Evolutionary conservation across 2,797 vertebrate species (phyloP), one percentile per base, ranked within the genome.

Genomic region (Fratercula arctica): DNA sequence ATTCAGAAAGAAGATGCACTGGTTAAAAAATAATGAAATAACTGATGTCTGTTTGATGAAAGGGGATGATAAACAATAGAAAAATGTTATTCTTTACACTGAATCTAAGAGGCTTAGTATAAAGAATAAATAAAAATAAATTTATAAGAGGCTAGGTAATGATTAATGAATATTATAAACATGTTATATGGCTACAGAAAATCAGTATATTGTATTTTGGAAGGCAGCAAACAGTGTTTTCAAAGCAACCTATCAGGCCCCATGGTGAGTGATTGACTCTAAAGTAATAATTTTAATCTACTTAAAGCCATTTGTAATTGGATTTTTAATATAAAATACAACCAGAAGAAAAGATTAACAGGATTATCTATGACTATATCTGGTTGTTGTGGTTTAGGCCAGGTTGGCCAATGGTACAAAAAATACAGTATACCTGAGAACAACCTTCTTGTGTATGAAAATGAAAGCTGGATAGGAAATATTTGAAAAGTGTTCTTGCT

Each of bases 301-400:
- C 46, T 93, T 90, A 66, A 84, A 96, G 24, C 6, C 37, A 82
- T 85, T 90, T 76, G 17, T 70, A 90, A 82, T 69, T 93, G 43
- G 8, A 85, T 93, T 91, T 96, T 79, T 93, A 43, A 63, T 79
- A 72, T 41, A 86, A 92, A 93, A 63, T 74, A 45, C 0, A 1
- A 70, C 13, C 25, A 59, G 39, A 46, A 79, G 61, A 57, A 84
- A 75, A 78, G 1, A 69, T 76, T 88, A 78, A 59, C 61, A 72
- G 57, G 13, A 51, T 92, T 89, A 82, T 67, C 83, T 92, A 20
- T 74, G 35, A 48, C 43, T 92, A 8, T 75, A 64, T 74, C 50
- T 80, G 35, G 50, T 51, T 51, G 50, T 28, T 51, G 50, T 15
- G 8, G 50, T 51, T 51, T 51, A 51, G 50, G 50, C 25, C 26